A percentile compares a stretch with the other conserved stretches of the same genome.
These are phyloP conservation scores for Calliphora vicina DNA, from an alignment of 1,140 invertebrate species.

Conservation along the genomic window DNA sequence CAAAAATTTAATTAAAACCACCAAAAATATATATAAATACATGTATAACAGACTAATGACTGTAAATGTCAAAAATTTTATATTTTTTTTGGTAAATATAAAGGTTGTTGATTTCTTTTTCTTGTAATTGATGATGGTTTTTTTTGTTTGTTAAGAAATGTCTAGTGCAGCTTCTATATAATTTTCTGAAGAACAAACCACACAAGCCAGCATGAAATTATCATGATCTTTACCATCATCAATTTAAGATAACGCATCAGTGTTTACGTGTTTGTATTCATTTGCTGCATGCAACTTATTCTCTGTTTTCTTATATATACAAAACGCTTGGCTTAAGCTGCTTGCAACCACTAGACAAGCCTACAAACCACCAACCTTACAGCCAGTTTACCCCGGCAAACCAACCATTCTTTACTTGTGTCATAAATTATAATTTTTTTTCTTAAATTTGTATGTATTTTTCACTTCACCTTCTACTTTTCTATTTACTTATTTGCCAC, in stretches of 20 bases:
- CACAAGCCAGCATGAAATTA: conserved; percentile 9
- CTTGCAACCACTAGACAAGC: background rate
- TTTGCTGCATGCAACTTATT: background rate
- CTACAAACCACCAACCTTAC: background rate
- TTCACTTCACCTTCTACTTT: background rate
- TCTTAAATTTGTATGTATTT: no score
- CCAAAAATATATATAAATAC: background rate
- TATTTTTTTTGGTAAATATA: background rate
- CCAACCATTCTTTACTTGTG: background rate
- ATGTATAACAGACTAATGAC: background rate
- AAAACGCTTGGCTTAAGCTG: background rate
- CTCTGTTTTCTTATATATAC: background rate
- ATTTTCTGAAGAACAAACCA: background rate
- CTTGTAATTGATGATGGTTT: background rate
- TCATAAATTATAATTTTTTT: conserved; percentile 15
- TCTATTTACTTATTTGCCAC: background rate
- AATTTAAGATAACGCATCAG: background rate
- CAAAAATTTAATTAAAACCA: conserved; percentile 15
- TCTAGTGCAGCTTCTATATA: background rate
- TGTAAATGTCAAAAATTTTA: conserved; percentile 22
- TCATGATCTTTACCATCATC: conserved; percentile 11
- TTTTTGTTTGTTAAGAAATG: background rate
- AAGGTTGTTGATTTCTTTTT: background rate
- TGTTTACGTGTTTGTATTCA: conserved; percentile 2
- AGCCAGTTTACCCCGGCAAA: background rate